Evolutionary conservation across 2,113 vertebrate genomes (phyloP).

Genomic region (Centropus bengalensis): DNA sequence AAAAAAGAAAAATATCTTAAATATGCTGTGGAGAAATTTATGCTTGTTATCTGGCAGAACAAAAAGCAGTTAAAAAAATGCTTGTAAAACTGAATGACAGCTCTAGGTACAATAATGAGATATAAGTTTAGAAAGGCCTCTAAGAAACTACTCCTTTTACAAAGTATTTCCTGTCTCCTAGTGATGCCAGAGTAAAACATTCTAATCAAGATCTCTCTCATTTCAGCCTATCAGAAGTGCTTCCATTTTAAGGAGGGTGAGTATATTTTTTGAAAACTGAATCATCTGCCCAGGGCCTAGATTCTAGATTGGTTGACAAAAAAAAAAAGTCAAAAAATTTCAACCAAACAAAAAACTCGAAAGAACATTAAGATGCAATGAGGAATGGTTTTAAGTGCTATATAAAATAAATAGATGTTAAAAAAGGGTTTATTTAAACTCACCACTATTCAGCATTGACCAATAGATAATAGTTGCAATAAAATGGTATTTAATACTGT

Average conservation of each 20-base stretch:
- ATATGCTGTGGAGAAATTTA: neutral
- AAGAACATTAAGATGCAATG: neutral
- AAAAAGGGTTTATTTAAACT: neutral
- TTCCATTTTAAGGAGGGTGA: neutral
- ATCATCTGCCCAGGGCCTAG: neutral
- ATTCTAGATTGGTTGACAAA: neutral
- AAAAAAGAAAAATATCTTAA: neutral
- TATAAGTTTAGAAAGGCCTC: neutral
- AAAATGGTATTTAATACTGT: neutral
- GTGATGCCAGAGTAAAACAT: neutral
- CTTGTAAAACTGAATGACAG: neutral
- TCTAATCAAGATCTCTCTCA: neutral
- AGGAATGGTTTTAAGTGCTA: neutral
- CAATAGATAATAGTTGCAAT: neutral
- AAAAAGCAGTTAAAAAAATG: neutral
- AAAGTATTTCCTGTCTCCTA: neutral
- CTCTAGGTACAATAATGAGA: neutral
- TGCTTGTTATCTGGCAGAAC: neutral
- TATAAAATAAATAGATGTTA: neutral
- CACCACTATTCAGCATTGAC: neutral
- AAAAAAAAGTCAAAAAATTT: neutral
- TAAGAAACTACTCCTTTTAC: accelerated
- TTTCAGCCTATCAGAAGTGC: neutral
- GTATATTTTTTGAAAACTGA: neutral
- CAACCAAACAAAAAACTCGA: neutral